Evolutionary conservation across 1,140 invertebrate species (phyloP), one percentile per base, ranked within the genome.

Genomic region (Ctenoplectra terminalis): DNA sequence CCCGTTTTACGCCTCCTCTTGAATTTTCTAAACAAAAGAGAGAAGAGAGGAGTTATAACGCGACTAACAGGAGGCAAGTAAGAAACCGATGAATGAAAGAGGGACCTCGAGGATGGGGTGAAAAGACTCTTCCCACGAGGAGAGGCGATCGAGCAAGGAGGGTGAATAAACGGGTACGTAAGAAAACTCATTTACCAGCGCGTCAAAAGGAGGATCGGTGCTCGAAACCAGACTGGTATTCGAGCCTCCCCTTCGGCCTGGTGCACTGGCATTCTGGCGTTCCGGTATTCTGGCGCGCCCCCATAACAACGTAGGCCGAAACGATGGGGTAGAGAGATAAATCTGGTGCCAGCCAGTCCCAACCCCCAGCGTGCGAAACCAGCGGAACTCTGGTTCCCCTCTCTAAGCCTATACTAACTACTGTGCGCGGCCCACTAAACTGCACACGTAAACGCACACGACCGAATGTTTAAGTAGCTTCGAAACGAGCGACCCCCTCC

Each of bases 241-340:
- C 67, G 67, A 70, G 67, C 13, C 31, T 7, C 48, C 48, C 67
- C 67, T 73, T 20, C 17, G 52, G 40, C 29, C 48, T 31, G 66
- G 34, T 69, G 74, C 64, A 77, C 76, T 37, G 77, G 69, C 69
- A 58, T 79, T 79, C 77, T 70, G 77, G 69, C 66, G 77, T 79
- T 79, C 58, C 76, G 67, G 46, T 76, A 46, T 76, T 76, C 60
- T n/a, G 74, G 4, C 77, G 69, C 77, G 69, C 69, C 73, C n/a
- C 86, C 88, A 85, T 88, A 88, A 88, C 87, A 71, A 87, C 87
- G 75, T 71, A 73, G 48, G 64, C 73, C 69, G 82, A 86, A 78
- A 83, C 87, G 85, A 91, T 90, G 83, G 86, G 83, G 86, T 88
- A 81, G 87, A 87, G 86, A 90, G 87, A 92, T 89, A 89, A 88